Percentiles rank a stretch among this genome's conserved stretches.
phyloP scores from a whole-genome alignment of 2,888 invertebrate genomes.

The Nymphalis urticae region DNA sequence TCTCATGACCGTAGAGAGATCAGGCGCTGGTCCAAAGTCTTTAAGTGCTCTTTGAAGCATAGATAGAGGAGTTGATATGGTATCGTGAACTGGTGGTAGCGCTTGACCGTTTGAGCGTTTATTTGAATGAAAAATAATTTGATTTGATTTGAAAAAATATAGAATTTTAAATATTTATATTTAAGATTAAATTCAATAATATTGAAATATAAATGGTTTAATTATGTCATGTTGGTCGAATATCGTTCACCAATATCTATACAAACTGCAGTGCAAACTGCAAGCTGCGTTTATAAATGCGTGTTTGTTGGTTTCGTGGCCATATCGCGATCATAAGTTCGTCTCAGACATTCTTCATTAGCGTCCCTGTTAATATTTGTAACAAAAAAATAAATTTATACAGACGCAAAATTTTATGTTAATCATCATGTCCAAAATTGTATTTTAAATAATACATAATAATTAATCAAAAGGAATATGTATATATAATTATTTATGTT shows the following conservation, averaged over 20 bases:
- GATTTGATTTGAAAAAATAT: too few relatives aligned
- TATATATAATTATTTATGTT: neutral
- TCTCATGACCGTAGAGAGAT: too few relatives aligned
- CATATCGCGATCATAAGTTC: slow-evolving; percentile 21
- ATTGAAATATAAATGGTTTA: too few relatives aligned
- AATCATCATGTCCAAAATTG: slow-evolving; percentile 8
- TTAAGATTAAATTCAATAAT: too few relatives aligned
- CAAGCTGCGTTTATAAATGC: slow-evolving; percentile 8
- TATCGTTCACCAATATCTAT: neutral
- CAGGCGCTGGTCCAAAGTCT: too few relatives aligned
- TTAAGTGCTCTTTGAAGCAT: too few relatives aligned
- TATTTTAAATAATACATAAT: slow-evolving; percentile 8
- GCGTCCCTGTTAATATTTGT: slow-evolving; percentile 19
- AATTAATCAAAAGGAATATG: neutral
- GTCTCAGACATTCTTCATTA: slow-evolving; percentile 15
- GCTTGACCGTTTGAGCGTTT: too few relatives aligned
- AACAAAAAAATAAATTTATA: slow-evolving; percentile 13
- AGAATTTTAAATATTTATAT: too few relatives aligned
- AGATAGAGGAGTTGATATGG: too few relatives aligned
- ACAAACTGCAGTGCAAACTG: neutral
- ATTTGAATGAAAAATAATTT: too few relatives aligned
- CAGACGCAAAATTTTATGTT: slow-evolving; percentile 13
- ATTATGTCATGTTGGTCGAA: too few relatives aligned
- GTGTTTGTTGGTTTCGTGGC: neutral
- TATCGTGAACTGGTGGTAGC: too few relatives aligned